Evolutionary conservation across 2,113 vertebrate species (phyloP).

Genomic region (Alethe diademata): DNA sequence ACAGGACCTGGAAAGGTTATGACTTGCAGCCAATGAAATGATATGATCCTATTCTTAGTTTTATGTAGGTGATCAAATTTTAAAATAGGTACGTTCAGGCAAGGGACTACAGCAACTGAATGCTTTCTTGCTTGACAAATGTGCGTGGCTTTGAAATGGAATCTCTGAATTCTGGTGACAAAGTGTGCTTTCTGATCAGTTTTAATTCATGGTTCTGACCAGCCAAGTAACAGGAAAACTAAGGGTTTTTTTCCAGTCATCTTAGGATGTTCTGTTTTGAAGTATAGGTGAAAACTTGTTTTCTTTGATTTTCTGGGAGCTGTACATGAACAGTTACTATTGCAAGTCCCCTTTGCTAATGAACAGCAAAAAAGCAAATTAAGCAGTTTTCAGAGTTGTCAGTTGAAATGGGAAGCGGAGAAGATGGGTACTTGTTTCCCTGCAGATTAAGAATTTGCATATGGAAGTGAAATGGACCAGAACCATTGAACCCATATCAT

Average conservation of each 20-base stretch:
- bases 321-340: not conserved
- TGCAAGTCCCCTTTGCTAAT: not conserved
- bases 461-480: not conserved
- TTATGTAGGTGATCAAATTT: slow-evolving; percentile 42
- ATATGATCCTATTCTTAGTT: slow-evolving; percentile 1
- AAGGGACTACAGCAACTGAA: not conserved
- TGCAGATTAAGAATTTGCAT: not conserved
- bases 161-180: not conserved
- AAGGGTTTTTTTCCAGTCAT: not conserved
- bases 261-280: not conserved
- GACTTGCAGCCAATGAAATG: slow-evolving; percentile 5
- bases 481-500: not conserved
- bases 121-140: not conserved
- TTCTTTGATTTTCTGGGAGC: not conserved
- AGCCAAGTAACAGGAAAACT: not conserved
- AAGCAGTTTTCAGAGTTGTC: not conserved
- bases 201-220: not conserved
- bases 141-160: not conserved
- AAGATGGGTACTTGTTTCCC: not conserved
- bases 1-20: not conserved
- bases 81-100: not conserved
- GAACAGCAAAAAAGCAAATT: not conserved
- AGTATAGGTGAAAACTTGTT: not conserved
- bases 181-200: not conserved
- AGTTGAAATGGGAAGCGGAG: not conserved